phyloP scores from a whole-genome alignment of 2,888 invertebrate species.

The Tetranychus piercei region DNA sequence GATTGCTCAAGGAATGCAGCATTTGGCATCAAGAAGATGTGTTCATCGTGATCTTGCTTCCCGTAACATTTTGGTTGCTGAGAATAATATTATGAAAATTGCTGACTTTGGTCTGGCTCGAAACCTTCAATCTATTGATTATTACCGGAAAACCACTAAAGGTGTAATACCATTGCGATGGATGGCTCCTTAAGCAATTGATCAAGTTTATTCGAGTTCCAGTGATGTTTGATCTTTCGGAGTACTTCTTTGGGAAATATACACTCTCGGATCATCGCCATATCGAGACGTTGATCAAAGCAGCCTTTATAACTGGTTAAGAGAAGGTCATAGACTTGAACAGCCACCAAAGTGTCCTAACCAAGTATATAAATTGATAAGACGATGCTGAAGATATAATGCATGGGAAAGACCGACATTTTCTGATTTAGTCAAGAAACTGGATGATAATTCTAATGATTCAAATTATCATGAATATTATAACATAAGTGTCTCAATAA shows the following conservation, averaged over 20 bases:
- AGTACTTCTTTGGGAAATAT: constrained; percentile 90
- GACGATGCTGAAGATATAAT: constrained; percentile 87
- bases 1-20: constrained; percentile 93
- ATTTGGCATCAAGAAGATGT: constrained; percentile 78
- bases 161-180: constrained; percentile 92
- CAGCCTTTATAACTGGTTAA: constrained; percentile 70
- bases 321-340: constrained; percentile 83
- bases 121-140: constrained; percentile 80
- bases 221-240: constrained; percentile 75
- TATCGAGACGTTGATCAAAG: constrained; percentile 87
- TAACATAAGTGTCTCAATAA: constrained; percentile 62
- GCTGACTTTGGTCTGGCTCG: constrained; percentile 95
- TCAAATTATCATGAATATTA: constrained; percentile 49
- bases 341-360: constrained; percentile 81
- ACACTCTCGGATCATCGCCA: constrained; percentile 94
- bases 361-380: constrained; percentile 71
- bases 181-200: constrained; percentile 97
- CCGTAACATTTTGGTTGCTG: constrained; percentile 83
- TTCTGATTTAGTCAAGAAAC: constrained; percentile 63
- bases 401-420: constrained; percentile 75
- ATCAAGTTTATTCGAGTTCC: constrained; percentile 61
- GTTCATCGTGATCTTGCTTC: constrained; percentile 95
- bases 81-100: constrained; percentile 83
- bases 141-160: constrained; percentile 91
- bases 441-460: constrained; percentile 52